Conservation (phyloP, 2,113 vertebrate species). For the Athene cunicularia region DNA sequence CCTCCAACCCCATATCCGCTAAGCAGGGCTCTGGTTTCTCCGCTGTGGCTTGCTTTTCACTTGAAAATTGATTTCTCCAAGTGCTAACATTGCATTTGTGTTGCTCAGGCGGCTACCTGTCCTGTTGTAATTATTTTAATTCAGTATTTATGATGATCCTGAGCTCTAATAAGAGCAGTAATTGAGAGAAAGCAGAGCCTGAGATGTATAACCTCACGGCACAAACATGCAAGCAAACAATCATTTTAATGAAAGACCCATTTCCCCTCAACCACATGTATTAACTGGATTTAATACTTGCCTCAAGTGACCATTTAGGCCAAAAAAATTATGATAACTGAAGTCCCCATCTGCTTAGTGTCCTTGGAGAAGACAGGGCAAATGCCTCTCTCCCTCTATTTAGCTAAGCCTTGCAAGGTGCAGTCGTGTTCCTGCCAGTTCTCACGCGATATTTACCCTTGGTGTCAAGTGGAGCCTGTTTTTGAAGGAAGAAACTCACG, state of each 20-base stretch:
- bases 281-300: not conserved
- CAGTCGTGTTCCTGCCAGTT: not conserved
- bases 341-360: not conserved
- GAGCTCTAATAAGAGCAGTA: not conserved
- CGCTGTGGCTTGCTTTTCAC: fast-evolving
- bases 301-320: constrained; percentile 9
- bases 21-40: not conserved
- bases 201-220: not conserved
- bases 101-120: not conserved
- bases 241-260: not conserved
- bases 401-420: not conserved
- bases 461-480: not conserved
- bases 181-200: constrained; percentile 27
- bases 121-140: not conserved
- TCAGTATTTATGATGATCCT: not conserved
- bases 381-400: not conserved
- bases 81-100: fast-evolving
- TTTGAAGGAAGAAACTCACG: not conserved
- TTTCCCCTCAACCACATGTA: not conserved
- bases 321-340: not conserved
- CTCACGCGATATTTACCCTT: not conserved
- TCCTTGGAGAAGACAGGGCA: not conserved
- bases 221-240: not conserved
- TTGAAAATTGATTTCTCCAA: not conserved
- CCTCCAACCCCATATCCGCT: fast-evolving